Conservation (phyloP, 2,113 vertebrate species). For the Stomatorhinus ivindoensis region DNA sequence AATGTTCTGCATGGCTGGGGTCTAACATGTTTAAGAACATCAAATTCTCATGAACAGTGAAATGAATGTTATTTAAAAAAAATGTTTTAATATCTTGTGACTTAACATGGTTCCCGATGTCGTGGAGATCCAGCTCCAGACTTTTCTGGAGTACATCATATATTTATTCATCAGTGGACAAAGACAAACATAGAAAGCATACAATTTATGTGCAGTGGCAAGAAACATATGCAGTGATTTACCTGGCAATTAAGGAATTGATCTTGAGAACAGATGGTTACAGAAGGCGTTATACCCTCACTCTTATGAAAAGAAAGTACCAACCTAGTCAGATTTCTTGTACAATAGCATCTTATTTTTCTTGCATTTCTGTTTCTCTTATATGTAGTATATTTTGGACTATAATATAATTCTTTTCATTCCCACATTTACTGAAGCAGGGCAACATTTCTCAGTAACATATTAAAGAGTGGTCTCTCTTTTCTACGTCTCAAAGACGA, state of each 20-base stretch:
- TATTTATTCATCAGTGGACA: not conserved
- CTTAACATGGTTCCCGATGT: not conserved
- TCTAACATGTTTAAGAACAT: not conserved
- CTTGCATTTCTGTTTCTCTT: not conserved
- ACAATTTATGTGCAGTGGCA: not conserved
- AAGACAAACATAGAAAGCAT: not conserved
- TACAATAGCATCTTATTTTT: not conserved
- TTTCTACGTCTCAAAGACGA: not conserved
- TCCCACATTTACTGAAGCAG: not conserved
- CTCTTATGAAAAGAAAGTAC: not conserved
- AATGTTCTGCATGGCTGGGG: not conserved
- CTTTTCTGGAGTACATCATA: not conserved
- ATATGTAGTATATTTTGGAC: not conserved
- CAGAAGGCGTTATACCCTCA: not conserved
- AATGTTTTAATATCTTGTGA: not conserved
- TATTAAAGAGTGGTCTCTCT: not conserved
- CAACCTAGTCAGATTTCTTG: not conserved
- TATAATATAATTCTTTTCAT: not conserved
- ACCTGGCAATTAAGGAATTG: not conserved
- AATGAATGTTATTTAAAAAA: not conserved
- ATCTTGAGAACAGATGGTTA: not conserved
- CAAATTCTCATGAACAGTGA: not conserved
- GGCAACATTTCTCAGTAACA: not conserved
- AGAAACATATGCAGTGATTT: not conserved
- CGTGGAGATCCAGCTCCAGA: not conserved